These are phyloP conservation scores for Cossypha polioptera DNA, from an alignment of 2,797 vertebrate species.

Conservation along the genomic window DNA sequence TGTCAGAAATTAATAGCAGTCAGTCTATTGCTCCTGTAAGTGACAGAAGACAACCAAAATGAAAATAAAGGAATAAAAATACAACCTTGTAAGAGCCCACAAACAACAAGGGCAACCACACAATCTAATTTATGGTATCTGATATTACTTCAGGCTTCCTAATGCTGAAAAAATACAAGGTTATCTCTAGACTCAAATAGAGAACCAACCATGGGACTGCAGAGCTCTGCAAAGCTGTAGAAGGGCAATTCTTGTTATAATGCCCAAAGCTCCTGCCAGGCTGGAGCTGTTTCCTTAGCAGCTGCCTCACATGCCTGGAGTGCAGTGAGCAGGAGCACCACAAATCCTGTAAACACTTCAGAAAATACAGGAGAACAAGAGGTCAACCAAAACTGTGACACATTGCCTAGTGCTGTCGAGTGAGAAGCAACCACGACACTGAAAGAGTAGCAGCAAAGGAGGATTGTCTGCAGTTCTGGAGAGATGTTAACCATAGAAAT, in stretches of 20 bases:
- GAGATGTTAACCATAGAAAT: not conserved
- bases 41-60: not conserved
- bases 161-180: not conserved
- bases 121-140: not conserved
- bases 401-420: not conserved
- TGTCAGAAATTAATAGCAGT: not conserved
- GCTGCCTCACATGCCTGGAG: not conserved
- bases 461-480: not conserved
- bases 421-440: not conserved
- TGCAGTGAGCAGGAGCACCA: not conserved
- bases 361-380: not conserved
- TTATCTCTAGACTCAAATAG: not conserved
- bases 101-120: not conserved
- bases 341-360: conserved; percentile 8
- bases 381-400: not conserved
- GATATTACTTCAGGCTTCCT: not conserved
- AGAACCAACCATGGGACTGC: not conserved
- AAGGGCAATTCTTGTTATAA: not conserved
- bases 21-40: not conserved
- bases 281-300: not conserved
- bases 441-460: not conserved
- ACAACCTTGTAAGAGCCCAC: not conserved
- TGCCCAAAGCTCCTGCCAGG: not conserved
- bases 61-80: not conserved
- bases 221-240: not conserved